Evolutionary conservation across 2,888 invertebrate genomes (phyloP).

Genomic region (Ichneumoninae sp.): DNA sequence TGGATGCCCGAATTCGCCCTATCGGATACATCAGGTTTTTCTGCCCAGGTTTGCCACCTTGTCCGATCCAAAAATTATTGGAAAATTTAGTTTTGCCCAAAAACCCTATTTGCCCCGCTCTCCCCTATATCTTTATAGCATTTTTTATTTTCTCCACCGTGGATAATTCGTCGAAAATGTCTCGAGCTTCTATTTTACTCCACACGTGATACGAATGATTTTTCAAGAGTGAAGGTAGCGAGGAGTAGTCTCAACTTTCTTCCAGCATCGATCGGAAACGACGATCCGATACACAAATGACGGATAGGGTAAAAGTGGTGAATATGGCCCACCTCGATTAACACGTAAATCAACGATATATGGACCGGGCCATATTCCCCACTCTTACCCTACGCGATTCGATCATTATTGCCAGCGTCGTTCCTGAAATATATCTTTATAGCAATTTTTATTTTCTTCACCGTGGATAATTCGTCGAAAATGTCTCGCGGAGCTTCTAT

Average conservation of each 20-base stretch:
- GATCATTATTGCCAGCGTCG: neutral
- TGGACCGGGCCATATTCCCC: too few relatives aligned
- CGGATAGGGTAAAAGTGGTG: neutral
- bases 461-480: constrained; percentile 3
- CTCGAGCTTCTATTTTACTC: constrained; percentile 2
- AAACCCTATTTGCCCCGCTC: too few relatives aligned
- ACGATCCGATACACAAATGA: neutral
- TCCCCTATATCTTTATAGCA: too few relatives aligned
- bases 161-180: constrained; percentile 17
- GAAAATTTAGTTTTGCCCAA: too few relatives aligned
- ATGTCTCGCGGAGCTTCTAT: neutral
- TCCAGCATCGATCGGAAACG: neutral
- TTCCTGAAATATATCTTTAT: neutral
- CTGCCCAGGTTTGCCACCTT: too few relatives aligned
- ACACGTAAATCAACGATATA: too few relatives aligned
- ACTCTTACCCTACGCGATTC: too few relatives aligned
- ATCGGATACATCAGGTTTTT: too few relatives aligned
- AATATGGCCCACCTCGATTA: too few relatives aligned
- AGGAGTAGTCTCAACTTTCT: neutral
- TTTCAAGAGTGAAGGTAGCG: neutral
- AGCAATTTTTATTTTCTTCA: neutral
- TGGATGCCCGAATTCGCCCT: too few relatives aligned
- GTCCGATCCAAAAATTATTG: too few relatives aligned
- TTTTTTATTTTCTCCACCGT: neutral
- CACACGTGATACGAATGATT: constrained; percentile 37